Base-by-base conservation (phyloP, 2,797 vertebrate genomes). In the Micropoecilia bifurca region DNA sequence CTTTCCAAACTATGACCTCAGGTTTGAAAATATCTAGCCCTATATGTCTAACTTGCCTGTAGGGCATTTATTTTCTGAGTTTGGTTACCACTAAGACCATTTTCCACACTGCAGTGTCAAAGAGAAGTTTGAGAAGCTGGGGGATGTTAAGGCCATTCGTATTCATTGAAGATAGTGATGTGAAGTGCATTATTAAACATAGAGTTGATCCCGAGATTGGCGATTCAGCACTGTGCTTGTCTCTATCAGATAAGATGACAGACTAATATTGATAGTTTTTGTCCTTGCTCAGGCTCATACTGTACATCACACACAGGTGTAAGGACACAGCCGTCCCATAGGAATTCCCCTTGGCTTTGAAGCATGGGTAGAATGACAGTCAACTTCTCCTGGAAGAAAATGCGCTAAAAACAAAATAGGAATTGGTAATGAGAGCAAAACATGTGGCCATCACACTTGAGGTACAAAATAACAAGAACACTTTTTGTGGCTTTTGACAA, bases 261-360 rank as follows among this genome's bases (percentile, higher is more conserved):
- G 91, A 90, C 84, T 90, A 83, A 89, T 93, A 95, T 96, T 92
- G 94, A 96, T 95, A 91, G 76, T 74, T 82, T 88, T 82, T 85
- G 92, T 94, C 92, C 92, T 94, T 93, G 91, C 85, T 83, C 61
- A 39, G 66, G 88, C 89, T 90, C 89, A 91, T 92, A 93, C 90
- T 90, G 91, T 94, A 93, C 74, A 22, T 78, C 66, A 73, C 87
- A 88, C 86, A 90, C 76, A 81, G 80, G 83, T 79, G 76, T 83
- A 3, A 71, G 77, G 76, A 81, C 75, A 30, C 28, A 55, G 63
- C 72, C 10, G 76, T 88, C 88, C 92, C 90, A 74, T 13, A 8
- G 82, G 90, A 87, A 59, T 84, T 89, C 85, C 81, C 86, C 36
- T 83, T 77, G 79, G 82, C 85, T 89, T 89, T 79, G 79, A 81